These are phyloP conservation scores for Oppia nitens DNA, from an alignment of 1,140 invertebrate species.

Conservation along the genomic window DNA sequence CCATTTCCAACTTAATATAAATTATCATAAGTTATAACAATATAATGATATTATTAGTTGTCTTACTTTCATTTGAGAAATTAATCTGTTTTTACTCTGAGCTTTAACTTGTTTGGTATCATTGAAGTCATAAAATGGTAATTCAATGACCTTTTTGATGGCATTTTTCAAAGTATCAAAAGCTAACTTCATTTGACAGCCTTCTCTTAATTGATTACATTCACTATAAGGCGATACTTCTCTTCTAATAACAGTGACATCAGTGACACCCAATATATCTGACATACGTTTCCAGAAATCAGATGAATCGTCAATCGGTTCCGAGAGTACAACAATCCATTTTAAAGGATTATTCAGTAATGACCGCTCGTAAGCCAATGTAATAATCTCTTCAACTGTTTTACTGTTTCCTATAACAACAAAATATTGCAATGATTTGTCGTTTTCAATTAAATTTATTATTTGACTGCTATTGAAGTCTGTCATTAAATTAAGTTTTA, in stretches of 20 bases:
- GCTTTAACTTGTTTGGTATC: neutral
- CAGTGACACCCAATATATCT: neutral
- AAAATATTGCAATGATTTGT: neutral
- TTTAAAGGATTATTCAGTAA: neutral
- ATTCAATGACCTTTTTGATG: neutral
- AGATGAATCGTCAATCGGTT: neutral
- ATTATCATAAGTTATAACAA: too few relatives aligned
- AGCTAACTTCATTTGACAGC: conserved; percentile 11
- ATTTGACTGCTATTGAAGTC: neutral
- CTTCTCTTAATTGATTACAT: conserved; percentile 2
- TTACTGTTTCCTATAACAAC: neutral
- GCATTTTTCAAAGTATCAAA: neutral
- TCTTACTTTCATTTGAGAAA: conserved; percentile 14
- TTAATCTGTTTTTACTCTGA: conserved; percentile 11
- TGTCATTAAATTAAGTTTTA: neutral
- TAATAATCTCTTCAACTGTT: neutral
- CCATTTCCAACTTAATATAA: too few relatives aligned
- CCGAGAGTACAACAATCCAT: conserved; percentile 7
- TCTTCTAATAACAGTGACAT: neutral
- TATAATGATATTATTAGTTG: too few relatives aligned
- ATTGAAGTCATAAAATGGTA: conserved; percentile 5
- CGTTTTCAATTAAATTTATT: neutral
- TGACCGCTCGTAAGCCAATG: neutral
- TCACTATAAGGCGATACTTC: conserved; percentile 1
- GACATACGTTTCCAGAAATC: neutral